These are phyloP conservation scores for Anas georgica DNA, from an alignment of 2,797 vertebrate species.

Conservation along the genomic window DNA sequence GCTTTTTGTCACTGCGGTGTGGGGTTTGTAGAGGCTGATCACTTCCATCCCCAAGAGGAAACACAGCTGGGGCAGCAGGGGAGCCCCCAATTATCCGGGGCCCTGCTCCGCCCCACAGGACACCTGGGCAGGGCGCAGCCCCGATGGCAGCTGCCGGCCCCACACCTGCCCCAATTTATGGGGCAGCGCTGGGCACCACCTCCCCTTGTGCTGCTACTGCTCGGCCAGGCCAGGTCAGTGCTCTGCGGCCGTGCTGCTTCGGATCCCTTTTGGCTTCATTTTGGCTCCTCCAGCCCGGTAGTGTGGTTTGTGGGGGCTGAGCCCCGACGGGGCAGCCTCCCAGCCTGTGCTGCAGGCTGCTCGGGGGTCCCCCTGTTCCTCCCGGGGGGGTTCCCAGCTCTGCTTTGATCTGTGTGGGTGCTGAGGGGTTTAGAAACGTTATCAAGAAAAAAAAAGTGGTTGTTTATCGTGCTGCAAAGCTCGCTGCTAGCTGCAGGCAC, in stretches of 20 bases:
- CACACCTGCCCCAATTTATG: not conserved
- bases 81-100: constrained; percentile 34
- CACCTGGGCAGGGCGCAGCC: not conserved
- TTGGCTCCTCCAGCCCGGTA: not conserved
- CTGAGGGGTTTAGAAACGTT: not conserved
- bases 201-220: not conserved
- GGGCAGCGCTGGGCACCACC: not conserved
- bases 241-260: not conserved
- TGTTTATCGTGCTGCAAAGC: constrained; percentile 26
- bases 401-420: constrained; percentile 26
- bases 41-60: not conserved
- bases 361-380: not conserved
- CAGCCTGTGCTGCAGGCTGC: not conserved
- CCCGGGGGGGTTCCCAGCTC: not conserved
- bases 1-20: not conserved
- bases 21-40: not conserved
- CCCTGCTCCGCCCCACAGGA: not conserved
- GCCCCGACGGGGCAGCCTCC: not conserved
- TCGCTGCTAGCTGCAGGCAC: not conserved
- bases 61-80: accelerated
- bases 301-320: not conserved
- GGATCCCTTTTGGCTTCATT: accelerated
- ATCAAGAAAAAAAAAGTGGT: not conserved
- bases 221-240: not conserved
- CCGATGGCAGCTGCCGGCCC: not conserved